Evolutionary conservation across 1,140 invertebrate species (phyloP), one percentile per base, ranked within the genome.

Genomic region (Aphelenchoides avenae): DNA sequence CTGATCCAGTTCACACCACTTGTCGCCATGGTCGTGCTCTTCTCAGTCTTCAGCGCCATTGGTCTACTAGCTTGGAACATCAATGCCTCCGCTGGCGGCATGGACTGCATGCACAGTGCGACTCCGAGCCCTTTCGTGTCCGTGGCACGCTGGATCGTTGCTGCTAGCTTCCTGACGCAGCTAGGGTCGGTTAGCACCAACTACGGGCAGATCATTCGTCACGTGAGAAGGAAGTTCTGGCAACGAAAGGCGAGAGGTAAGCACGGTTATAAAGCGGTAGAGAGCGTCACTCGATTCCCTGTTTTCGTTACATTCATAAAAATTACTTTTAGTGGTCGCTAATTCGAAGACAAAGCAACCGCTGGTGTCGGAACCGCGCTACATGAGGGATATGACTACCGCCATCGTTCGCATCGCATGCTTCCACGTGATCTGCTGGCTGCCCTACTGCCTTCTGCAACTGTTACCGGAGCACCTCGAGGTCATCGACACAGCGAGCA

Each of bases 371-470:
- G 66, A 74, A 41, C 71, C 71, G 15, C 49, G 68, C 24, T 71
- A 69, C 63, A 66, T 60, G 66, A 64, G 43, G 39, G 68, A 74
- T 30, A 74, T 77, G 63, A 74, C 71, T 9, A 50, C 68, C 13
- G 67, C 71, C 1, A 74, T 74, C 36, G 51, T 76, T 13, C 52
- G 75, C 29, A 70, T 74, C 15, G 75, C 73, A 6, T 41, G 56
- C n/a, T 74, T 74, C 42, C 71, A 74, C 44, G 42, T 77, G 20
- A 43, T 77, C 20, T 77, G 74, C 37, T 77, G 70, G 69, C 43
- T 77, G 18, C 71, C 71, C 26, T 76, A 57, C 41, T 73, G 70
- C 42, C 18, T 73, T n/a, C 40, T 73, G 22, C 64, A 71, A 37
- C 27, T 68, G 7, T 5, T 73, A 1, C 64, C 53, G 9, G 22